Evolutionary conservation across 2,113 vertebrate species (phyloP).

Genomic region (Scolopax mira): DNA sequence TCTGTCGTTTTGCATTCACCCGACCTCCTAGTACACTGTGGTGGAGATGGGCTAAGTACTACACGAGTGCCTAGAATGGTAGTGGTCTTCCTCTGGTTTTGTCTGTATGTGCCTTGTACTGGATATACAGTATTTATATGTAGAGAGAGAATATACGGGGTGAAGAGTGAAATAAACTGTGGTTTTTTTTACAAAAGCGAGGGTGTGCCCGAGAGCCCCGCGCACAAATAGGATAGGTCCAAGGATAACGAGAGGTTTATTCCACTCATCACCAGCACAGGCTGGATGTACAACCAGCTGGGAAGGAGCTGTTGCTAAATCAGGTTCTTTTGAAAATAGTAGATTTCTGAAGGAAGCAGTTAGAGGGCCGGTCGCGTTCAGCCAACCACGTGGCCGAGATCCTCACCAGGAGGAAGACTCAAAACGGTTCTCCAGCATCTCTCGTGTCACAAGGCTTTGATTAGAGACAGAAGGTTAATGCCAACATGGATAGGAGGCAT

Average conservation of each 20-base stretch:
- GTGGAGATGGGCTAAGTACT: constrained; percentile 52
- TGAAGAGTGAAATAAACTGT: constrained; percentile 36
- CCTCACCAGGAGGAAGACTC: not conserved
- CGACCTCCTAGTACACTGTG: constrained; percentile 41
- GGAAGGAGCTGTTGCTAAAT: not conserved
- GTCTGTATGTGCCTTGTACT: constrained; percentile 76
- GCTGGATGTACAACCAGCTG: not conserved
- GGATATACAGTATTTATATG: constrained; percentile 82
- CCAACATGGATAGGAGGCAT: not conserved
- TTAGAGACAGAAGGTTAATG: constrained; percentile 51
- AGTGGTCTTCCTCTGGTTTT: constrained; percentile 69
- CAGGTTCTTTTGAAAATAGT: not conserved
- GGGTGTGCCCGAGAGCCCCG: not conserved
- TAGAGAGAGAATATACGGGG: constrained; percentile 72
- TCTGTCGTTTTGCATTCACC: constrained; percentile 77
- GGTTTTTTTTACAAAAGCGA: not conserved
- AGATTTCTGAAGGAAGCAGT: not conserved
- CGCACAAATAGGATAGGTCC: not conserved
- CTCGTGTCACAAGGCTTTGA: constrained; percentile 33
- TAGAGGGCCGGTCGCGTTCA: not conserved
- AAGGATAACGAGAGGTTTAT: not conserved
- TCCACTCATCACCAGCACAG: constrained; percentile 8
- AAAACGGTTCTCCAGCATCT: not conserved
- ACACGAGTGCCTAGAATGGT: constrained; percentile 56
- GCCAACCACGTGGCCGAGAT: not conserved